These are phyloP conservation scores for Pseudomyrmex sp. DNA, from an alignment of 1,140 invertebrate genomes.

Conservation along the genomic window DNA sequence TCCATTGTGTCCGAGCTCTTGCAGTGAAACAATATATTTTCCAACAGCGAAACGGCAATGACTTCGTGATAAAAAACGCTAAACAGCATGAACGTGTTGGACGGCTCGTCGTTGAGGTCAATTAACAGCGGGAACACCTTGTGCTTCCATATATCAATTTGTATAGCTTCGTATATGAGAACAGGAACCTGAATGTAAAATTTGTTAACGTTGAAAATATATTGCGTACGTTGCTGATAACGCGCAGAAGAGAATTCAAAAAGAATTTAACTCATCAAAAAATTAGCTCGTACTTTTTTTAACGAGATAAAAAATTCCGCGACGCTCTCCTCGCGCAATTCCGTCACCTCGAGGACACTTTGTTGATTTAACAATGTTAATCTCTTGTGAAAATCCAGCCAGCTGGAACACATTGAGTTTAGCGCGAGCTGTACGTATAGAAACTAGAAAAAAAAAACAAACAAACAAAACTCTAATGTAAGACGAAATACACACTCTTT, in stretches of 20 bases:
- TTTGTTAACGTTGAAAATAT: too few relatives aligned
- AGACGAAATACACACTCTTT: constrained; percentile 79
- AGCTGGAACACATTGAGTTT: constrained; percentile 83
- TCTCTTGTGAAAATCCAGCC: constrained; percentile 91
- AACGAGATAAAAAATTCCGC: constrained; percentile 89
- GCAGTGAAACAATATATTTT: constrained; percentile 90
- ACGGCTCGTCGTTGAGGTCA: constrained; percentile 87
- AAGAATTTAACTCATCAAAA: too few relatives aligned
- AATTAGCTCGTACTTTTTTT: constrained; percentile 85
- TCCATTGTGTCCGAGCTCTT: constrained; percentile 89
- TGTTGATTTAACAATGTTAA: constrained; percentile 92
- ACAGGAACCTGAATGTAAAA: constrained; percentile 86
- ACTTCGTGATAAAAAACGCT: constrained; percentile 91
- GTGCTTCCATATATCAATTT: constrained; percentile 91
- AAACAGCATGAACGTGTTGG: constrained; percentile 90
- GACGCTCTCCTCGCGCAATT: constrained; percentile 89
- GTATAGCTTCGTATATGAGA: constrained; percentile 91
- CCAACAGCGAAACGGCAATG: constrained; percentile 89
- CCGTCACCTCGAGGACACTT: constrained; percentile 89
- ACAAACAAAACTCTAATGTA: constrained; percentile 10
- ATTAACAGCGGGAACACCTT: constrained; percentile 91
- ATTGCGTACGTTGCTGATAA: too few relatives aligned
- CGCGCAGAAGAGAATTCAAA: too few relatives aligned
- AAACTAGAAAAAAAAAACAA: background rate
- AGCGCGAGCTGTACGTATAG: background rate